These are phyloP conservation scores for Platalea minor DNA, from an alignment of 2,797 vertebrate genomes.

Conservation along the genomic window DNA sequence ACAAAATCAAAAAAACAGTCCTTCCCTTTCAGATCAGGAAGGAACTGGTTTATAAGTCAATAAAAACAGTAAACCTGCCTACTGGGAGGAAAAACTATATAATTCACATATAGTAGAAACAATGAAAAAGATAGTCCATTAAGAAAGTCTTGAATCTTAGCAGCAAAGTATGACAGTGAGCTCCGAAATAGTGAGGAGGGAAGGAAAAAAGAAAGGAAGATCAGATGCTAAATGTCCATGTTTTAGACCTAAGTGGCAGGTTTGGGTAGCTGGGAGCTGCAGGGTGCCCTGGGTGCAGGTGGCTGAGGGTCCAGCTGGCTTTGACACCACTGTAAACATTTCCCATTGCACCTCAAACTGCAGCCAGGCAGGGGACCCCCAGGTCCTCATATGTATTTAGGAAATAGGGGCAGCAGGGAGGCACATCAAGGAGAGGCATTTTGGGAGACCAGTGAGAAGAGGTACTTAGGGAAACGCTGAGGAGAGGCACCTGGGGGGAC, in stretches of 20 bases:
- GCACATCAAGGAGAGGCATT: background rate
- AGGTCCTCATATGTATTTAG: rapidly evolving
- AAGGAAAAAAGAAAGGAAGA: background rate
- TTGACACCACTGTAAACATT: background rate
- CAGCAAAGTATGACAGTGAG: background rate
- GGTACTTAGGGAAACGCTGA: background rate
- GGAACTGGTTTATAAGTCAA: background rate
- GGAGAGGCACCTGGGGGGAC: background rate
- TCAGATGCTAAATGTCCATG: background rate
- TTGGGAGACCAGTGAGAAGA: background rate
- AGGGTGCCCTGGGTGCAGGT: background rate
- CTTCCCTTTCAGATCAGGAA: background rate
- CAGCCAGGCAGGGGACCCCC: background rate
- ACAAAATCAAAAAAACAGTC: background rate
- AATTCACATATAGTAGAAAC: background rate
- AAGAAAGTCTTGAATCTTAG: background rate
- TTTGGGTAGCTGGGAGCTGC: background rate
- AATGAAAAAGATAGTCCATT: background rate
- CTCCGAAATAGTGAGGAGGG: background rate
- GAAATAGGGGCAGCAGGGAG: rapidly evolving
- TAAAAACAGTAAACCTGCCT: background rate
- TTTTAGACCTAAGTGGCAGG: background rate
- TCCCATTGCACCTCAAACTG: background rate
- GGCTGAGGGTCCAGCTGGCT: background rate
- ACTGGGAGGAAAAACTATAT: background rate